Percentiles rank a stretch among this genome's conserved stretches.
Conservation (phyloP, 2,888 invertebrate genomes). For the Tuta absoluta region DNA sequence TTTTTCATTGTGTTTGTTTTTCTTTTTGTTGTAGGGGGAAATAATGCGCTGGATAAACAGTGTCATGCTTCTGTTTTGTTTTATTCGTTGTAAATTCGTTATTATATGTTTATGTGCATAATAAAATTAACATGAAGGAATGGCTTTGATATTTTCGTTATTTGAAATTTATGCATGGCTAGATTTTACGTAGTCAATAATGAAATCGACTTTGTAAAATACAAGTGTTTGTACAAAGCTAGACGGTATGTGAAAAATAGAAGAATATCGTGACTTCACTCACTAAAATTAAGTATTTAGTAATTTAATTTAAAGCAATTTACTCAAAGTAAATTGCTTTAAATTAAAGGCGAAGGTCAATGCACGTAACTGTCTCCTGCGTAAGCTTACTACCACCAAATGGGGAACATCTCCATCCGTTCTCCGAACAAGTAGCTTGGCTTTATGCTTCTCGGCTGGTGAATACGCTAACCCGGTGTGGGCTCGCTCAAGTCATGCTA, state of each 20-base stretch:
- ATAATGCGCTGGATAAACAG: constrained; percentile 8
- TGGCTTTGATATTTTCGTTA: neutral
- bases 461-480: too few species aligned
- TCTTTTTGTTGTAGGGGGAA: neutral
- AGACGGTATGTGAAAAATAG: neutral
- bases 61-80: neutral
- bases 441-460: too few species aligned
- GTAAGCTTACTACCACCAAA: too few species aligned
- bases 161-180: neutral
- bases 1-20: constrained; percentile 10
- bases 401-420: too few species aligned
- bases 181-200: neutral
- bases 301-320: too few species aligned
- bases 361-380: too few species aligned
- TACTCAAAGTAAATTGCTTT: too few species aligned
- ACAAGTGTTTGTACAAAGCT: neutral
- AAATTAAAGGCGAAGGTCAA: too few species aligned
- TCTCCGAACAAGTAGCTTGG: too few species aligned
- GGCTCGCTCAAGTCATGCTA: too few species aligned
- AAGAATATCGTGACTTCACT: neutral
- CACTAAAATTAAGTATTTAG: too few species aligned
- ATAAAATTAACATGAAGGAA: neutral
- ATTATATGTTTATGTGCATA: neutral
- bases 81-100: constrained; percentile 1
- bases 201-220: neutral